Conservation (phyloP, 1,140 invertebrate genomes). For the Lepidurus apus region DNA sequence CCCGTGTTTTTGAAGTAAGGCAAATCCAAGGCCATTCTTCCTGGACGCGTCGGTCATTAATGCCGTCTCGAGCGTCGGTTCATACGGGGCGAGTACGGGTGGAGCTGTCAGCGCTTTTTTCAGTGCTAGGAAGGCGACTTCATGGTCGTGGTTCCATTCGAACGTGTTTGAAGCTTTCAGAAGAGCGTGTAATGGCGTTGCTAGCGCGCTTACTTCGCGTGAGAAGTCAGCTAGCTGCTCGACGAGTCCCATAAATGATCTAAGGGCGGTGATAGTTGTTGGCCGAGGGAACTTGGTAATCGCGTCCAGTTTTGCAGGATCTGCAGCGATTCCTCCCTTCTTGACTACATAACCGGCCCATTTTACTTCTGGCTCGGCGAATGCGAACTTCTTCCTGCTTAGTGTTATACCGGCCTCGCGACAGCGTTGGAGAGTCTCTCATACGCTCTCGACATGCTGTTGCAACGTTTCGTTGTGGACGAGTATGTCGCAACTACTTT, state of each 20-base stretch:
- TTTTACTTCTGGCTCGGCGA: no score
- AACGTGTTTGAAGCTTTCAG: conserved; percentile 33
- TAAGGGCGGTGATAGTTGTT: conserved; percentile 35
- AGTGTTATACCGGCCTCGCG: no score
- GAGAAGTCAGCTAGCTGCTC: conserved; percentile 36
- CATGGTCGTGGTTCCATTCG: conserved; percentile 34
- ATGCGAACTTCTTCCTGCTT: no score
- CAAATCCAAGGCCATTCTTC: conserved; percentile 36
- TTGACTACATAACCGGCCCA: no score
- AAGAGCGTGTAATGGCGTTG: conserved; percentile 35
- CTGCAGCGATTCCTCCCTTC: no score
- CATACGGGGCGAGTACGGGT: conserved; percentile 35
- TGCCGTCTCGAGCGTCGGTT: conserved; percentile 28
- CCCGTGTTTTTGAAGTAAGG: conserved; percentile 33
- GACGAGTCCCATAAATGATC: conserved; percentile 36
- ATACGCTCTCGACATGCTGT: no score
- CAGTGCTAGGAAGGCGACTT: conserved; percentile 34
- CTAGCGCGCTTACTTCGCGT: conserved; percentile 28
- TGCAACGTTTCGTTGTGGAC: no score
- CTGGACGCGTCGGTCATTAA: conserved; percentile 36
- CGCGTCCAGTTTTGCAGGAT: no score
- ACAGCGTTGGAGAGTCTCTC: no score
- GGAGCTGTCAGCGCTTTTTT: conserved; percentile 32
- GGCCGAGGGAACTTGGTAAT: no score
- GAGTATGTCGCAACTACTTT: no score